Base-by-base conservation (phyloP, 2,888 invertebrate species). In the Nudaria mundana region DNA sequence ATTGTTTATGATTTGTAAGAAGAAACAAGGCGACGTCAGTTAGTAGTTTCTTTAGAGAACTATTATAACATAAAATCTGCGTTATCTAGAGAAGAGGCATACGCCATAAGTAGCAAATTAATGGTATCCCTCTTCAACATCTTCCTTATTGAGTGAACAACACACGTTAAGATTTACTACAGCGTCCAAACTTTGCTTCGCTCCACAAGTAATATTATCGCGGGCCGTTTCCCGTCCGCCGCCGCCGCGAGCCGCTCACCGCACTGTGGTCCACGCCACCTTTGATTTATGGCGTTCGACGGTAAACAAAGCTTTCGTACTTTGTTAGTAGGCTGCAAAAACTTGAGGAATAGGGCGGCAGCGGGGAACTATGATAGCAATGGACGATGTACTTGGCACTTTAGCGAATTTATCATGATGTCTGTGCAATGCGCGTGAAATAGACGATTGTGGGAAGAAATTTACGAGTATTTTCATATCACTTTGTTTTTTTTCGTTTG, bases 211-310 rank as follows among this genome's bases (percentile, higher is more conserved):
- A n/a, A n/a, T n/a, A n/a, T n/a, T 46, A 46, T 56, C 53, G 37
- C 24, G n/a, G n/a, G n/a, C n/a, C n/a, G n/a, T n/a, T n/a, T n/a
- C n/a, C n/a, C n/a, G n/a, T n/a, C n/a, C n/a, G n/a, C n/a, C n/a
- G n/a, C n/a, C n/a, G n/a, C n/a, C n/a, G n/a, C n/a, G n/a, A n/a
- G n/a, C n/a, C n/a, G n/a, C n/a, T n/a, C n/a, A n/a, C n/a, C n/a
- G n/a, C 30, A 42, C 10, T 15, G 26, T 11, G 11, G 15, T 16
- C 11, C 28, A 34, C 48, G 48, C 48, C 39, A 42, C 43, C 43
- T 44, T 28, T 56, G 56, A 56, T 56, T 60, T 46, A 56, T 49
- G 49, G 32, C 49, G 38, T 41, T 42, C 30, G 45, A 26, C 43
- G 32, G 60, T 46, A 56, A 56, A 56, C 57, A 49, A 45, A 44